Evolutionary conservation across 2,797 vertebrate genomes (phyloP).

Genomic region (Intellagama lesueurii): DNA sequence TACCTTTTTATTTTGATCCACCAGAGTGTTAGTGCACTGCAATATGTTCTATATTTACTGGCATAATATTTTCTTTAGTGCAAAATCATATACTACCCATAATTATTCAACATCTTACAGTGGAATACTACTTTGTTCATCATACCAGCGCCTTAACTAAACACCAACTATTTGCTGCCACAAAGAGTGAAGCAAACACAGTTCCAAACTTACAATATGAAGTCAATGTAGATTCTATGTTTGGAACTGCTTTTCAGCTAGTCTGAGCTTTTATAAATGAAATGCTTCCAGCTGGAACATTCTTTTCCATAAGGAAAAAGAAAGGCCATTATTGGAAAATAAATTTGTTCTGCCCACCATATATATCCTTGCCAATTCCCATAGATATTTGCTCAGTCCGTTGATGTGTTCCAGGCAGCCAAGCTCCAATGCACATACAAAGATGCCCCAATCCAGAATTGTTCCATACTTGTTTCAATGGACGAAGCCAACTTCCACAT

Average conservation of each 20-base stretch:
- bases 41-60: not conserved
- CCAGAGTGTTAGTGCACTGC: not conserved
- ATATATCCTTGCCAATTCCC: not conserved
- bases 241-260: conserved; percentile 1
- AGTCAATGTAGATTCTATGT: conserved; percentile 3
- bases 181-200: not conserved
- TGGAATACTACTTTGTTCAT: not conserved
- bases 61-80: not conserved
- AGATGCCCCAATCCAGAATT: not conserved
- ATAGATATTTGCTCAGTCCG: conserved; percentile 1
- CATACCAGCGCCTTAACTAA: not conserved
- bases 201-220: not conserved
- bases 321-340: conserved; percentile 5
- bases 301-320: not conserved
- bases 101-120: not conserved
- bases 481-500: not conserved
- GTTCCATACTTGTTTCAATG: not conserved
- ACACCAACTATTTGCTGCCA: not conserved
- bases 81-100: not conserved
- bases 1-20: not conserved
- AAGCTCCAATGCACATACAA: not conserved
- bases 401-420: not conserved
- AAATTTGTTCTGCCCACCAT: not conserved
- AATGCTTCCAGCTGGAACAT: conserved; percentile 8
- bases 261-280: conserved; percentile 8